Percentiles rank a stretch among this genome's conserved stretches.
phyloP scores from a whole-genome alignment of 2,797 vertebrate genomes.

The Champsocephalus gunnari region DNA sequence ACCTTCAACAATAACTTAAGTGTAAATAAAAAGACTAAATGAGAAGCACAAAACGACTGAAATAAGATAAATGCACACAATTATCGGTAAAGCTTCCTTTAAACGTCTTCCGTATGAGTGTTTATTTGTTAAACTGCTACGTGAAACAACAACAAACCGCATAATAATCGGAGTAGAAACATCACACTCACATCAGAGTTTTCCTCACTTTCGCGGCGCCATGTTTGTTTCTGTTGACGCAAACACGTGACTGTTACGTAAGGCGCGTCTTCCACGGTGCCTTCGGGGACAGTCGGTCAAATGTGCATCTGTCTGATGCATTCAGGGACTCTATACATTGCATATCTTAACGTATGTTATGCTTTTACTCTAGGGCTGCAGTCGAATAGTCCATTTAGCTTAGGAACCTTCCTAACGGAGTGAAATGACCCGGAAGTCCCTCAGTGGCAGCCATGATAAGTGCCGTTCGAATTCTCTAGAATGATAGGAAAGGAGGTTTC shows the following conservation, averaged over 20 bases:
- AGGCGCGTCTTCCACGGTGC: neutral
- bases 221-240: conserved; percentile 72
- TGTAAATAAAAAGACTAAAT: accelerated
- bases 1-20: neutral
- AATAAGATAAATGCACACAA: accelerated
- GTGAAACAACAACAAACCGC: neutral
- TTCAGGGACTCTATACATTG: too few relatives aligned
- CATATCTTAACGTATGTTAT: too few relatives aligned
- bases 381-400: too few relatives aligned
- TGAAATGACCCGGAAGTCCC: too few relatives aligned
- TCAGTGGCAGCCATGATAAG: too few relatives aligned
- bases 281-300: neutral
- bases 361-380: too few relatives aligned
- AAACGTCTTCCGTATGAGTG: too few relatives aligned
- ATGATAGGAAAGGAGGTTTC: too few relatives aligned
- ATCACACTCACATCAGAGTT: conserved; percentile 52
- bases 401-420: too few relatives aligned
- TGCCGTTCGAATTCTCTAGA: too few relatives aligned
- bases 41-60: neutral
- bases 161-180: neutral
- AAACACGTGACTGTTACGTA: conserved; percentile 51
- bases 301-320: too few relatives aligned
- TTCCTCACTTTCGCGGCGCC: conserved; percentile 73
- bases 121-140: accelerated
- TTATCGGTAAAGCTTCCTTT: accelerated